phyloP scores from a whole-genome alignment of 2,113 vertebrate genomes.

The Pomatostomus ruficeps region DNA sequence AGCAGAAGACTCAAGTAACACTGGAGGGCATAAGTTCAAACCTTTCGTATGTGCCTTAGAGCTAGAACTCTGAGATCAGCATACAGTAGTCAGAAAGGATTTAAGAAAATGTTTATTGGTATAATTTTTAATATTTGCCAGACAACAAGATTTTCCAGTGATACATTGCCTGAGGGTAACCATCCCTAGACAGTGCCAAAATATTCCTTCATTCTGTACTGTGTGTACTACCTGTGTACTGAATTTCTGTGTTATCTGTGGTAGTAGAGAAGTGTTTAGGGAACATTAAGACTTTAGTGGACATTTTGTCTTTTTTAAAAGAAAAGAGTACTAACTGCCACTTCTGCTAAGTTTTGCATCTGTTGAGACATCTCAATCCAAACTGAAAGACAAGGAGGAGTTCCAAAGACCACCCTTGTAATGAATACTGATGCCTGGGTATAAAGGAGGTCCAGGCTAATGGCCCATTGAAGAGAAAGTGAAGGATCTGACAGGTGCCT shows the following conservation, averaged over 20 bases:
- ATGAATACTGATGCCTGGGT: not conserved
- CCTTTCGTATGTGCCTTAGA: not conserved
- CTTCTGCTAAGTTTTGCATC: not conserved
- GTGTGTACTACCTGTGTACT: not conserved
- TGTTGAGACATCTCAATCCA: not conserved
- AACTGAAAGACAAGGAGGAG: not conserved
- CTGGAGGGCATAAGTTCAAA: not conserved
- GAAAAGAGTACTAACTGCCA: not conserved
- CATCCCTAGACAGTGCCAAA: not conserved
- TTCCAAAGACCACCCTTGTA: not conserved
- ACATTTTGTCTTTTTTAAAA: not conserved
- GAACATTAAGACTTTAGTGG: not conserved
- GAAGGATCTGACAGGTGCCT: not conserved
- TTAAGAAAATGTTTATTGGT: not conserved
- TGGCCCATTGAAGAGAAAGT: not conserved
- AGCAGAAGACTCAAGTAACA: not conserved
- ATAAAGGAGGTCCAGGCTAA: not conserved
- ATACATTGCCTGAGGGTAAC: not conserved
- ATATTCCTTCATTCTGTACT: not conserved
- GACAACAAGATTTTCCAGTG: not conserved
- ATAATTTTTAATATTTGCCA: not conserved
- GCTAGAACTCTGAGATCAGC: not conserved
- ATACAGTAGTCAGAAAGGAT: not conserved
- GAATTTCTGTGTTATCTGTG: not conserved
- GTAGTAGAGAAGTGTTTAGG: not conserved